phyloP scores from a whole-genome alignment of 2,113 vertebrate genomes.

The Dicerorhinus sumatrensis region DNA sequence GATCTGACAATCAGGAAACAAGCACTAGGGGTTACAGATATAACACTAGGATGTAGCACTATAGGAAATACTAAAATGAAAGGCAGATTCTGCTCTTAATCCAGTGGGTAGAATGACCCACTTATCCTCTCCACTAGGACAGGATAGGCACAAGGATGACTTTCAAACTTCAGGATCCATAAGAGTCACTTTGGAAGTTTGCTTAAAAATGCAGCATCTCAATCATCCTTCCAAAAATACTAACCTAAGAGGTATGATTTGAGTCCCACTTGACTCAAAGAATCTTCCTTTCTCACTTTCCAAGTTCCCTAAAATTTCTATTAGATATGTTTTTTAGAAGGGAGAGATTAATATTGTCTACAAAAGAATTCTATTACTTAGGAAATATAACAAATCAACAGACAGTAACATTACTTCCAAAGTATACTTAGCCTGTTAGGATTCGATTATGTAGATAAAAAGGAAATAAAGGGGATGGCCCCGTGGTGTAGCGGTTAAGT shows the following conservation, averaged over 20 bases:
- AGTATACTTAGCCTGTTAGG: neutral
- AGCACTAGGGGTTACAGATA: neutral
- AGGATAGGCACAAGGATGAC: neutral
- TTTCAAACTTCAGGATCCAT: neutral
- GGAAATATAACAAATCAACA: neutral
- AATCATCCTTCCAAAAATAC: neutral
- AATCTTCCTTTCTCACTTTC: neutral
- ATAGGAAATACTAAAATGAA: neutral
- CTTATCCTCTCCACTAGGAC: neutral
- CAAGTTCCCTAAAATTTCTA: neutral
- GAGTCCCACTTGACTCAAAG: neutral
- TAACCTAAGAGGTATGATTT: neutral
- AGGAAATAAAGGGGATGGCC: neutral
- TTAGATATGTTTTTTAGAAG: neutral
- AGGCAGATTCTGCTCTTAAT: neutral
- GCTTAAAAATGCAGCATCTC: neutral
- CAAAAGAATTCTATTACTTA: neutral
- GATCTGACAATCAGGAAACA: neutral
- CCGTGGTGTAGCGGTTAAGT: too few species aligned
- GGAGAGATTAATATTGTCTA: neutral
- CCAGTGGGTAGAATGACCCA: neutral
- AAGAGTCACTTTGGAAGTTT: conserved; percentile 5
- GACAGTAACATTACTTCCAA: neutral
- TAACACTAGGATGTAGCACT: neutral
- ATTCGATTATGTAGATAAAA: neutral